Evolutionary conservation across 2,113 vertebrate species (phyloP), one percentile per base, ranked within the genome.

Genomic region (Martes martes): DNA sequence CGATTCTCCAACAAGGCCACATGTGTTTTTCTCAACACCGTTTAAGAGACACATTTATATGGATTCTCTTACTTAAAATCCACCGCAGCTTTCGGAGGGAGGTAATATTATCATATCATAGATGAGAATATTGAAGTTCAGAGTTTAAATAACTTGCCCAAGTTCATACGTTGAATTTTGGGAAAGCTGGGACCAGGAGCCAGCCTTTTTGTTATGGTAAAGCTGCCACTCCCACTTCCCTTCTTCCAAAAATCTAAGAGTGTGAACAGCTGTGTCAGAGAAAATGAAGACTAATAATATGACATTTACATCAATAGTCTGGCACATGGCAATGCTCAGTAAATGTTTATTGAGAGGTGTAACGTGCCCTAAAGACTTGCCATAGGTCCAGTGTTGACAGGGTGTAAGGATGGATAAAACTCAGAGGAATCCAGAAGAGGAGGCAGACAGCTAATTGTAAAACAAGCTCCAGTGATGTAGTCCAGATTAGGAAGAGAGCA

Each of bases 1-100:
- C 14, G 73, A 93, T 86, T 87, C 67, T 79, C 82, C 5, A 33
- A n/a, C 0, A 2, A 94, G 36, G 33, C 15, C 36, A 80, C 4
- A 3, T 57, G 19, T 63, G 24, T 63, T 93, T 98, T 94, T 92
- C 55, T 47, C 47, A 94, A 26, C 57, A 59, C 15, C 21, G 55
- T 91, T 9, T 87, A 61, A 26, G 16, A 85, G 91, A 39, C 45
- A 69, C 18, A 57, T 42, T 96, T n/a, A 91, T n/a, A 85, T 87
- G 73, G 31, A 42, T 81, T 82, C n/a, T 96, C 39, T 96, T 97
- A 73, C 63, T 94, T 89, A 91, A 94, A 96, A 88, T 89, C 76
- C 76, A 63, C 24, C 61, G 21, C 42, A 93, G 81, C 24, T 65
- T 95, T 89, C 19, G 59, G 73, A 86, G 36, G 9, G 87, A 89